phyloP scores from a whole-genome alignment of 2,113 vertebrate species.

The Dolichotis patagonum region DNA sequence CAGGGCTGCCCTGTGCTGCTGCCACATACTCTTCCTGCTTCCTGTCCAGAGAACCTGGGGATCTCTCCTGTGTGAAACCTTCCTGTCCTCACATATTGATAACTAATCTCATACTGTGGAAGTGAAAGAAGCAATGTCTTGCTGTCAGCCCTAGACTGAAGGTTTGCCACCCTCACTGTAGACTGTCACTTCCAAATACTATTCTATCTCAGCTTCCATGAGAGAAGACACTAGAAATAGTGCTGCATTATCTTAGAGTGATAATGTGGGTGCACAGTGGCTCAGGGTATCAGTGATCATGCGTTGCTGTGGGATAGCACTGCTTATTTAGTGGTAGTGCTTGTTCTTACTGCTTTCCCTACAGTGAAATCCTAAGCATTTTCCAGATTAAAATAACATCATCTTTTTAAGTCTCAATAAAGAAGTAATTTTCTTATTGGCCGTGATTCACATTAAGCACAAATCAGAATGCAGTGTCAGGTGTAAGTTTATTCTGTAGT shows the following conservation, averaged over 20 bases:
- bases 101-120: not conserved
- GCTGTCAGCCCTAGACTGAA: not conserved
- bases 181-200: not conserved
- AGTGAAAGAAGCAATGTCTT: not conserved
- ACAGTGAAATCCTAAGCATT: not conserved
- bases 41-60: not conserved
- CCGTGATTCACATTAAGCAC: not conserved
- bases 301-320: not conserved
- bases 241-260: not conserved
- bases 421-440: not conserved
- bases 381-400: not conserved
- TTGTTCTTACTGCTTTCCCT: not conserved
- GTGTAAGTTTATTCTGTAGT: constrained; percentile 13
- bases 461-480: not conserved
- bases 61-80: not conserved
- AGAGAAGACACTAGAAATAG: not conserved
- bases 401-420: constrained; percentile 27
- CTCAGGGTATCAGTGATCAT: not conserved
- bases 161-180: not conserved
- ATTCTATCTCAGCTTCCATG: not conserved
- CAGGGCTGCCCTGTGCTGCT: not conserved
- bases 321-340: not conserved
- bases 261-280: not conserved
- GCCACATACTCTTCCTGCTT: not conserved
- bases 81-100: not conserved